These are phyloP conservation scores for Metridium senile DNA, from an alignment of 92 coral and sea anemone genomes.

Conservation along the genomic window DNA sequence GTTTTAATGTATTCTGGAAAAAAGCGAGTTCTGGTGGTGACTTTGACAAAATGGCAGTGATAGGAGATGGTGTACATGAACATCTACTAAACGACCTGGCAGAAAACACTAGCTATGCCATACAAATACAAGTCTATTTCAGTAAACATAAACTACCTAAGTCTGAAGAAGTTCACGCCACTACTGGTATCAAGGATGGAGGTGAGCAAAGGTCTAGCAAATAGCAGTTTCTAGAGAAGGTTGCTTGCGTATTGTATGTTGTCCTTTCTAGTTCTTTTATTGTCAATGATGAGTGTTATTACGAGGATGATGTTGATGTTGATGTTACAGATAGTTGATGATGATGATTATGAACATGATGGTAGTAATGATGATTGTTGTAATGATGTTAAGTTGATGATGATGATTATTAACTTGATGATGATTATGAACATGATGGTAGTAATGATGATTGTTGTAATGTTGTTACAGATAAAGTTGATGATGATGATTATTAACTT, in stretches of 20 bases:
- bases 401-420: too few species aligned
- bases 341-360: too few species aligned
- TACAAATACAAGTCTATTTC: conserved; percentile 61
- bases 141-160: conserved; percentile 39
- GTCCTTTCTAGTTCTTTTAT: too few species aligned
- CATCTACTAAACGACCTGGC: conserved; percentile 55
- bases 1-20: conserved; percentile 76
- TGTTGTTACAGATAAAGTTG: too few species aligned
- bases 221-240: neutral
- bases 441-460: too few species aligned
- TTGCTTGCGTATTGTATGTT: neutral
- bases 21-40: conserved; percentile 23
- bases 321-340: too few species aligned
- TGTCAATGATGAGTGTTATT: too few species aligned
- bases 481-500: too few species aligned
- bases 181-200: conserved; percentile 47
- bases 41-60: conserved; percentile 9
- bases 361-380: too few species aligned
- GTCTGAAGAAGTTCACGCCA: conserved; percentile 43
- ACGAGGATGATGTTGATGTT: too few species aligned
- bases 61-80: conserved; percentile 36
- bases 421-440: too few species aligned
- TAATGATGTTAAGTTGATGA: too few species aligned
- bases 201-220: conserved; percentile 21
- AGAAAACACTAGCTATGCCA: conserved; percentile 72